phyloP scores from a whole-genome alignment of 2,113 vertebrate species.

The Microcebus tavaratra region DNA sequence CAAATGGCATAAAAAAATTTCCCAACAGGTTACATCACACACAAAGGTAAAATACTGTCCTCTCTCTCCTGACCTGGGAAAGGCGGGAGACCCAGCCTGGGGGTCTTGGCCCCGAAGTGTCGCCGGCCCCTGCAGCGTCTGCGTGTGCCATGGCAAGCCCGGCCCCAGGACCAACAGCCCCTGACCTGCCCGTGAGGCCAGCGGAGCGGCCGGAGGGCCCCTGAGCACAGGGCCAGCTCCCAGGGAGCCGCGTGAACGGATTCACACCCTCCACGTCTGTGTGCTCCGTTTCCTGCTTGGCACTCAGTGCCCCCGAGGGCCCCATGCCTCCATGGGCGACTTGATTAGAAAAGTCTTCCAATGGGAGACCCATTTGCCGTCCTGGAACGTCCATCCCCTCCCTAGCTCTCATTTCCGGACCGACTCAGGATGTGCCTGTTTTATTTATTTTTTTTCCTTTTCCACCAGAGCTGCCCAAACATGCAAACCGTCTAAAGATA shows the following conservation, averaged over 20 bases:
- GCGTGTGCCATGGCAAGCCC: too few species aligned
- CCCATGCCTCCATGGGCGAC: fast-evolving
- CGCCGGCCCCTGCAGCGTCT: not conserved
- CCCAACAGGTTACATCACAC: too few species aligned
- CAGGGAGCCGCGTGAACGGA: fast-evolving
- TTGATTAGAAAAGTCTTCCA: not conserved
- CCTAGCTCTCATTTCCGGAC: not conserved
- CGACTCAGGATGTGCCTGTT: fast-evolving
- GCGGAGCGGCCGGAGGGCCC: not conserved
- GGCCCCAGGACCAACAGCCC: not conserved
- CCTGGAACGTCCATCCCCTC: fast-evolving
- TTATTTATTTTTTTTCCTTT: not conserved
- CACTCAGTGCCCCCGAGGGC: fast-evolving
- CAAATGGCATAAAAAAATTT: not conserved
- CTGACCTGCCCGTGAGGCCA: not conserved
- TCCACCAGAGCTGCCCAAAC: too few species aligned
- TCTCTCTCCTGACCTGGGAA: too few species aligned
- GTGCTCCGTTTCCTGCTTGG: not conserved
- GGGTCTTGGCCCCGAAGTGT: not conserved
- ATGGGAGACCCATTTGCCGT: fast-evolving
- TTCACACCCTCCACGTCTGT: fast-evolving
- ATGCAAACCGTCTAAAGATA: too few species aligned
- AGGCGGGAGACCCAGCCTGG: not conserved
- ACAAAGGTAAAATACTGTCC: not conserved
- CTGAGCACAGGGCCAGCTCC: too few species aligned